Conservation (phyloP, 2,888 invertebrate species). For the Cantharis lateralis region DNA sequence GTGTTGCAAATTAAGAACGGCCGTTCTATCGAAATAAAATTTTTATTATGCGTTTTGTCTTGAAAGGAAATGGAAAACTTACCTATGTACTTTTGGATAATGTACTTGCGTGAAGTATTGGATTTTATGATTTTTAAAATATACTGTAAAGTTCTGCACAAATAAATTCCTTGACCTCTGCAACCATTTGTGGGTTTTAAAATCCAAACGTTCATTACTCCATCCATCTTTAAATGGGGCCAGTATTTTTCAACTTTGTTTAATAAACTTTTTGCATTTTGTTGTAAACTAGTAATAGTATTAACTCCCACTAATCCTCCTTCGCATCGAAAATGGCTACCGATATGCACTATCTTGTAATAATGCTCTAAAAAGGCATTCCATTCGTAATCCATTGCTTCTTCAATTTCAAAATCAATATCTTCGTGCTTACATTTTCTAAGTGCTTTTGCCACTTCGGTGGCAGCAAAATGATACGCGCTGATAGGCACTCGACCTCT, state of each 20-base stretch:
- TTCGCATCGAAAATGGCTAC: constrained; percentile 58
- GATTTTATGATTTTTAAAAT: constrained; percentile 67
- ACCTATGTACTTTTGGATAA: constrained; percentile 92
- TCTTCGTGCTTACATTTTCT: constrained; percentile 66
- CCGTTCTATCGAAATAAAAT: constrained; percentile 53
- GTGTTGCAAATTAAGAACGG: constrained; percentile 82
- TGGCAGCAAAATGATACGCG: constrained; percentile 71
- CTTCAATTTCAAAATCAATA: constrained; percentile 59
- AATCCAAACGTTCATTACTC: constrained; percentile 86
- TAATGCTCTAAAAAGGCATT: constrained; percentile 69
- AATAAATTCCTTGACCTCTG: constrained; percentile 80
- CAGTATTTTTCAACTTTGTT: constrained; percentile 63
- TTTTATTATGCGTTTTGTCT: not conserved
- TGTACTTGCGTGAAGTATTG: constrained; percentile 67
- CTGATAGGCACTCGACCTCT: constrained; percentile 62
- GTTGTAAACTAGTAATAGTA: constrained; percentile 45
- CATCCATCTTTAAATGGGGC: constrained; percentile 73
- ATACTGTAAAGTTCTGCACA: constrained; percentile 75
- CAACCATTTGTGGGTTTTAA: constrained; percentile 84
- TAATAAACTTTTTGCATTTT: constrained; percentile 62
- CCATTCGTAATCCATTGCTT: constrained; percentile 65
- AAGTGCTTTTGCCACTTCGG: constrained; percentile 70
- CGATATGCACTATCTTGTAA: constrained; percentile 65
- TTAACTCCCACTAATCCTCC: constrained; percentile 41
- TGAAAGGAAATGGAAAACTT: constrained; percentile 31